Evolutionary conservation across 2,113 vertebrate genomes (phyloP).

Genomic region (Daboia siamensis): DNA sequence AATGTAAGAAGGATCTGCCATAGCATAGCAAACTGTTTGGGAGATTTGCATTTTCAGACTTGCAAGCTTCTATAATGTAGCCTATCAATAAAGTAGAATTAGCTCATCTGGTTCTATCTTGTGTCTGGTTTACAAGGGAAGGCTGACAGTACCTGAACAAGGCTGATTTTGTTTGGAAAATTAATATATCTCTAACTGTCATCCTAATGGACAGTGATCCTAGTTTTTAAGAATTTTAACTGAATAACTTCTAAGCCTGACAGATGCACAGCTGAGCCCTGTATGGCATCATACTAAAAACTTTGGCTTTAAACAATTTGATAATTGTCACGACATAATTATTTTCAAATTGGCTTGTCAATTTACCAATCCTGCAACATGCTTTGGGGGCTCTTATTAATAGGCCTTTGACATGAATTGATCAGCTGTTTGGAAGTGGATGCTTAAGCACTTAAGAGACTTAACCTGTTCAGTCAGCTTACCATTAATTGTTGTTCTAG

Average conservation of each 20-base stretch:
- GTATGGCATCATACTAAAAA: neutral
- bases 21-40: too few species aligned
- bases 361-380: neutral
- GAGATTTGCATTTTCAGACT: too few species aligned
- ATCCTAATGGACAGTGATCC: neutral
- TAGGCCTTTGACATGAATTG: neutral
- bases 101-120: too few species aligned
- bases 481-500: neutral
- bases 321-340: neutral
- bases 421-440: neutral
- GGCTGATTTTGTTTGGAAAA: neutral
- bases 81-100: too few species aligned
- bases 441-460: neutral
- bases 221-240: neutral
- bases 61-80: too few species aligned
- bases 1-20: too few species aligned
- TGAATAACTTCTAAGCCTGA: neutral
- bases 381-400: neutral
- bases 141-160: neutral
- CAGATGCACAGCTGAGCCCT: neutral
- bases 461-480: neutral
- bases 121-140: too few species aligned
- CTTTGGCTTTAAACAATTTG: neutral
- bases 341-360: neutral
- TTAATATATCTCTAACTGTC: neutral